Percentiles rank a stretch among this genome's conserved stretches.
These are phyloP conservation scores for Stichodactyla helianthus DNA, from an alignment of 64 coral and sea anemone species.

Conservation along the genomic window DNA sequence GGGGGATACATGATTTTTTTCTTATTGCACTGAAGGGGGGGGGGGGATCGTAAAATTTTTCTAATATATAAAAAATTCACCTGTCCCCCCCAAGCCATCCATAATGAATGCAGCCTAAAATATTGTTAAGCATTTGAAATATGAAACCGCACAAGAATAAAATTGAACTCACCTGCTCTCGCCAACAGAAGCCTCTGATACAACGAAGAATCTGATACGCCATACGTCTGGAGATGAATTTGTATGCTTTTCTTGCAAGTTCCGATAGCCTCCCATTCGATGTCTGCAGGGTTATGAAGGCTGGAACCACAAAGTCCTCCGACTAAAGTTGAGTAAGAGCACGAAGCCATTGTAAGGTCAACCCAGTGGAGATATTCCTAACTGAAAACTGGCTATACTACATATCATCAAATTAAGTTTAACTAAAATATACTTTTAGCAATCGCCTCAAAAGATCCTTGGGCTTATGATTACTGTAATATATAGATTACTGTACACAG, in stretches of 20 bases:
- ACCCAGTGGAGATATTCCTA: neutral
- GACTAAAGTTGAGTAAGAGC: neutral
- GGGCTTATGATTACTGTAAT: neutral
- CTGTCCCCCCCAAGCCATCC: too few species aligned
- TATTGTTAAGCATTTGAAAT: neutral
- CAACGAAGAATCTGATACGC: neutral
- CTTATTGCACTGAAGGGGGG: too few species aligned
- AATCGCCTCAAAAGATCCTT: neutral
- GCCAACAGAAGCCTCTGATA: slow-evolving; percentile 22
- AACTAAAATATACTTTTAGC: neutral
- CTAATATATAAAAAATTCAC: neutral
- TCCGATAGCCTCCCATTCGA: neutral
- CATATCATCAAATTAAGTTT: neutral
- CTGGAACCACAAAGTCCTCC: neutral
- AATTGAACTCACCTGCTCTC: slow-evolving; percentile 9
- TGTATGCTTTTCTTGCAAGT: neutral
- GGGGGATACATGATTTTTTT: too few species aligned
- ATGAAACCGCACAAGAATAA: neutral
- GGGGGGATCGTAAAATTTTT: too few species aligned
- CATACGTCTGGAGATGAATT: neutral
- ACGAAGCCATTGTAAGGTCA: slow-evolving; percentile 5
- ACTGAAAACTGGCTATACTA: too few species aligned
- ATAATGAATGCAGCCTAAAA: neutral
- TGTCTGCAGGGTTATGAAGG: neutral
- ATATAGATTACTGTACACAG: neutral